Evolutionary conservation across 2,113 vertebrate species (phyloP).

Genomic region (Hypomesus transpacificus): DNA sequence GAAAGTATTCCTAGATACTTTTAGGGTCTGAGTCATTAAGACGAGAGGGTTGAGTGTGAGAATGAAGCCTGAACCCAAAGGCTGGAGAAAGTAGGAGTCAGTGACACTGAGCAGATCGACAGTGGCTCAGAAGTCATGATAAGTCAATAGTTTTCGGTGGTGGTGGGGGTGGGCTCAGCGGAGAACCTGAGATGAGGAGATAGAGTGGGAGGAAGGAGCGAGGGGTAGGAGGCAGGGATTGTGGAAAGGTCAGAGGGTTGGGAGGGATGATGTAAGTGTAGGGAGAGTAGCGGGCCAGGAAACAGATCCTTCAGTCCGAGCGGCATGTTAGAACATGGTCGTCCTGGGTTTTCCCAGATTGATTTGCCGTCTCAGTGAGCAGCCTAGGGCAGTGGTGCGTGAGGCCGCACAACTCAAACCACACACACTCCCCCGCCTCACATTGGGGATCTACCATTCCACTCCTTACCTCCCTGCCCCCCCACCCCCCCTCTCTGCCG

Average conservation of each 20-base stretch:
- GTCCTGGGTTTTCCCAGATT: not conserved
- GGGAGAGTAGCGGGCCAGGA: too few species aligned
- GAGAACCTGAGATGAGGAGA: not conserved
- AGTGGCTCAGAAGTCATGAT: constrained; percentile 26
- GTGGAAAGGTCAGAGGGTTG: not conserved
- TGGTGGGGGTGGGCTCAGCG: not conserved
- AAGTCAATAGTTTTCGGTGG: constrained; percentile 3
- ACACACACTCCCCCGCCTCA: not conserved
- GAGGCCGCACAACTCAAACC: not conserved
- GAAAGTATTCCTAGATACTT: too few species aligned
- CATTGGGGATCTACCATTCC: too few species aligned
- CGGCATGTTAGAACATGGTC: not conserved
- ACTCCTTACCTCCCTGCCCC: too few species aligned
- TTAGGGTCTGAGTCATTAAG: not conserved
- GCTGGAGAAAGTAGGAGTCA: constrained; percentile 31
- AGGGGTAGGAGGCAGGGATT: not conserved
- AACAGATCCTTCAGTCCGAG: not conserved
- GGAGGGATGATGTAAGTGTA: too few species aligned
- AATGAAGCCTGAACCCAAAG: not conserved
- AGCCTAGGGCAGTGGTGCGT: not conserved
- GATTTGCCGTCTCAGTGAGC: not conserved
- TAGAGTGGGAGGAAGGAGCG: not conserved
- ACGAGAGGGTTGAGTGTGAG: not conserved
- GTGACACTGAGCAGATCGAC: constrained; percentile 40
- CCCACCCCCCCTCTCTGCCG: too few species aligned